Evolutionary conservation across 2,888 invertebrate species (phyloP).

Genomic region (Pelosia muscerda): DNA sequence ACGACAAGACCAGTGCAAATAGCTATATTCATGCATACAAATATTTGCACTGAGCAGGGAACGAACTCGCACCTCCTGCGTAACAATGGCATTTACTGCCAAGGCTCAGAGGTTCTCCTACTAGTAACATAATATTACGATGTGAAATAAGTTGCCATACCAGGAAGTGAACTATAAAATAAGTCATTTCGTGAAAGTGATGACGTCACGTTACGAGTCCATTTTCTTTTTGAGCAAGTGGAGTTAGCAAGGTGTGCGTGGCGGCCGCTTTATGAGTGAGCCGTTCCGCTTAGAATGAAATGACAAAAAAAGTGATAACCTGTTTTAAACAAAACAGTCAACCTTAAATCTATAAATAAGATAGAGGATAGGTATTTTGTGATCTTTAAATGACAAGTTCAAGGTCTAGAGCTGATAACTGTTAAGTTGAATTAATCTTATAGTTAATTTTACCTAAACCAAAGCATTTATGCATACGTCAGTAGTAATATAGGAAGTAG

Average conservation of each 20-base stretch:
- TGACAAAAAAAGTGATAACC: not conserved
- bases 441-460: not conserved
- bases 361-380: too few relatives aligned
- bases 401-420: too few relatives aligned
- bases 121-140: not conserved
- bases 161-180: constrained; percentile 6
- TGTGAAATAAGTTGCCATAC: not conserved
- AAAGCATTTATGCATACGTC: not conserved
- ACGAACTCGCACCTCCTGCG: not conserved
- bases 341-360: not conserved
- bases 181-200: constrained; percentile 11
- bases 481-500: too few relatives aligned
- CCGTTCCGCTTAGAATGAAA: not conserved
- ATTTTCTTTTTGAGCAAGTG: constrained; percentile 16
- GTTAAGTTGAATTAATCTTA: not conserved
- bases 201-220: constrained; percentile 26
- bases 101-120: too few relatives aligned
- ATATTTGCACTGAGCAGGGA: too few relatives aligned
- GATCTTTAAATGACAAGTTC: too few relatives aligned
- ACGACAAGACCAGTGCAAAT: too few relatives aligned
- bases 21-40: too few relatives aligned
- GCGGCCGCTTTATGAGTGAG: constrained; percentile 1
- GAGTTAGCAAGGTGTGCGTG: constrained; percentile 14
- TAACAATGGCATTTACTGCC: too few relatives aligned
- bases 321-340: not conserved